Percentiles rank a stretch among this genome's conserved stretches.
phyloP scores from a whole-genome alignment of 2,797 vertebrate species.

The Phaenicophaeus curvirostris region DNA sequence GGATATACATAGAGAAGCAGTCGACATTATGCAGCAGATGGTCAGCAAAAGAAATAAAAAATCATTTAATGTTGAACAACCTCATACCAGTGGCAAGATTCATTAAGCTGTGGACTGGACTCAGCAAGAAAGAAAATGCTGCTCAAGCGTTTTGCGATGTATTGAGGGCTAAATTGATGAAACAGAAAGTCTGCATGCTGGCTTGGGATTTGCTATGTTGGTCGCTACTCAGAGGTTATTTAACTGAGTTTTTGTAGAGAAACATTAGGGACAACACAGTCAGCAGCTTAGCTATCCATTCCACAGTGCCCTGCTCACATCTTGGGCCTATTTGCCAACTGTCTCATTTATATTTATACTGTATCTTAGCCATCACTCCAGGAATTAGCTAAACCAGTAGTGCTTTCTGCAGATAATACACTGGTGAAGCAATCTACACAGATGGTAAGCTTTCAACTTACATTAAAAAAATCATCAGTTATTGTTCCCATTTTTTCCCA shows the following conservation, averaged over 20 bases:
- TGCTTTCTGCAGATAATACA: constrained; percentile 16
- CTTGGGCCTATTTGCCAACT: background rate
- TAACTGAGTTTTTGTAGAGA: background rate
- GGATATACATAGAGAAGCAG: background rate
- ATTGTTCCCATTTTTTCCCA: background rate
- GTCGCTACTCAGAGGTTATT: background rate
- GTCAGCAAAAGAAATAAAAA: constrained; percentile 20
- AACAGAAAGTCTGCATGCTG: constrained; percentile 6
- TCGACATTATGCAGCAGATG: background rate
- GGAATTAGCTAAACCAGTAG: background rate
- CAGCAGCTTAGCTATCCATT: background rate
- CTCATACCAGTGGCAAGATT: background rate
- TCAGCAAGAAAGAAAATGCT: constrained; percentile 40
- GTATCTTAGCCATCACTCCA: constrained; percentile 10
- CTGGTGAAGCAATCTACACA: constrained; percentile 47
- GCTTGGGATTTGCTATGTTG: background rate
- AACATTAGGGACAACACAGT: background rate
- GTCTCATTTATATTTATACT: constrained; percentile 17
- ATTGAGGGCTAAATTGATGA: background rate
- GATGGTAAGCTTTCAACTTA: constrained; percentile 68
- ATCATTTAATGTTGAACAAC: constrained; percentile 1
- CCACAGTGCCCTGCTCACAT: background rate
- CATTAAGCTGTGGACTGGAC: constrained; percentile 4
- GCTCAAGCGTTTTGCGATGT: background rate
- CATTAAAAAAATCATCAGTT: constrained; percentile 63